Base-by-base conservation (phyloP, 1,140 invertebrate species). In the Eubasilissa regina region DNA sequence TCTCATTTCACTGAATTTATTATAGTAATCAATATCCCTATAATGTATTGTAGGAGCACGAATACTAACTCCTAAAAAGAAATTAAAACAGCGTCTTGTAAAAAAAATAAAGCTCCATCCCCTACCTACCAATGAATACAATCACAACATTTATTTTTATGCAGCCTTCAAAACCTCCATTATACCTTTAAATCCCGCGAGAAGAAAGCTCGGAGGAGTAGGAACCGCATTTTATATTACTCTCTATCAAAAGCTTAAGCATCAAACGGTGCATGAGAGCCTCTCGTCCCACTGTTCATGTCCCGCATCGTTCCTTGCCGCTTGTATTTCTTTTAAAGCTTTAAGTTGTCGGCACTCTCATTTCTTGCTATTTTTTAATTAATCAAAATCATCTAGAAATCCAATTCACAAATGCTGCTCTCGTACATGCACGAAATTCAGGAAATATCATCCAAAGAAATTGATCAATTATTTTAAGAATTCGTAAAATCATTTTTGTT, bases 191-290 rank as follows among this genome's bases (percentile, higher is more conserved):
- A 15, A 45, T 47, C 44, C 13, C 9, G 44, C n/a, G 4, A 11
- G 25, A 64, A 64, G 60, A 64, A 44, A 64, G n/a, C 43, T 55
- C 48, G 17, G 13, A 55, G 13, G 7, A 55, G 19, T 55, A 55
- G 68, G 21, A 15, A 73, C 17, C n/a, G 47, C 44, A 8, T 73
- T 73, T 55, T 73, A 55, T 55, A 73, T 73, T 73, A 73, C 68
- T 73, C 68, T 55, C 19, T 73, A 73, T 73, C 68, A 73, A 73
- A 43, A 73, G 68, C 68, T 73, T 73, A 73, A 73, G 68, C 68
- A 73, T 73, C 68, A 73, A 73, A 73, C 68, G 48, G 68, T 73
- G 68, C 68, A 73, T 73, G 68, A 73, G 68, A 55, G 68, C 68
- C 53, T 55, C 53, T 51, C 53, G 68, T 73, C 68, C 68, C 68